phyloP scores from a whole-genome alignment of 2,888 invertebrate species.

The Stictocephala bisonia region DNA sequence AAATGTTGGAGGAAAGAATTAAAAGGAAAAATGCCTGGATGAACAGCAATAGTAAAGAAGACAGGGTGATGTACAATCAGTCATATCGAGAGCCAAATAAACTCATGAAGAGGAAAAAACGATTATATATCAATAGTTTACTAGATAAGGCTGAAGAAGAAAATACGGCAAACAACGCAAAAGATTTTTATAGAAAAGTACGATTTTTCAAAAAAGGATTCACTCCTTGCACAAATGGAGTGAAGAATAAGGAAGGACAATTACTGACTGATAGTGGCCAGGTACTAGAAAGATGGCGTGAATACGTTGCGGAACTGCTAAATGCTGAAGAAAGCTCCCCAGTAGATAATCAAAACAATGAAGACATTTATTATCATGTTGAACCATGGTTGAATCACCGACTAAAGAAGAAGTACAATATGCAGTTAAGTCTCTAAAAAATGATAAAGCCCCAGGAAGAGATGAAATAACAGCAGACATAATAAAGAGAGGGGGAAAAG shows the following conservation, averaged over 20 bases:
- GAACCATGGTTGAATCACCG: conserved; percentile 26
- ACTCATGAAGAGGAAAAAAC: neutral
- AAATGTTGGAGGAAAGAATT: conserved; percentile 6
- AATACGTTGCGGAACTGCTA: conserved; percentile 2
- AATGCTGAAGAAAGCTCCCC: conserved; percentile 10
- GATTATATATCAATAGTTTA: conserved; percentile 23
- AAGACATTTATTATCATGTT: conserved; percentile 11
- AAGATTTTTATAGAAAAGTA: conserved; percentile 31
- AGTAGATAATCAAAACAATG: conserved; percentile 3
- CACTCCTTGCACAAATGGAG: conserved; percentile 3
- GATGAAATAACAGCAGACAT: conserved; percentile 43
- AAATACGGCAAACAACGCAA: conserved; percentile 20
- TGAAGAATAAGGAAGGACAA: conserved; percentile 5
- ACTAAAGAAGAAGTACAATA: conserved; percentile 28
- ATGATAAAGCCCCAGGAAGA: conserved; percentile 18
- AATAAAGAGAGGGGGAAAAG: conserved; percentile 37
- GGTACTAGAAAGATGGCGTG: conserved; percentile 4
- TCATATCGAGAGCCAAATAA: neutral
- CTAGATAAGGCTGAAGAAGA: conserved; percentile 23
- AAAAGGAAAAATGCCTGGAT: neutral
- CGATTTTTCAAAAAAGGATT: conserved; percentile 34
- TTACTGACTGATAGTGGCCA: neutral
- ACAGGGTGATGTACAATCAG: neutral
- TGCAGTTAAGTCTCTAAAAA: conserved; percentile 43
- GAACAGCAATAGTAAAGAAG: neutral